Evolutionary conservation across 2,797 vertebrate species (phyloP).

Genomic region (Scleropages formosus): DNA sequence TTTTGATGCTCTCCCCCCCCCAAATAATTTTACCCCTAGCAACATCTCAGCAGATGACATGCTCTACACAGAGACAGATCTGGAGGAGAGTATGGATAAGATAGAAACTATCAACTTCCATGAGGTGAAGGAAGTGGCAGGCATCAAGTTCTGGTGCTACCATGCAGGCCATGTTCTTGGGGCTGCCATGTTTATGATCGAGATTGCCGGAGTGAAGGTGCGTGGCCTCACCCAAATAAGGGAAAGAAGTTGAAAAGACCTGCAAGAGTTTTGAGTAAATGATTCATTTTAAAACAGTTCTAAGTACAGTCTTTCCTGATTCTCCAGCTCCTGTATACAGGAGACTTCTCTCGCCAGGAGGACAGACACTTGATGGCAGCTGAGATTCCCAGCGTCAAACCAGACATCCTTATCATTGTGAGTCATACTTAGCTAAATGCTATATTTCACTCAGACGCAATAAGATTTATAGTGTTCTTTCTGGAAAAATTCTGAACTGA

Average conservation of each 20-base stretch:
- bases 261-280: background rate
- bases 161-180: conserved; percentile 90
- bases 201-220: conserved; percentile 95
- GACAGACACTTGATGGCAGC: conserved; percentile 94
- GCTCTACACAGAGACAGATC: conserved; percentile 93
- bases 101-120: conserved; percentile 99
- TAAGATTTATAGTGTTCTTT: background rate
- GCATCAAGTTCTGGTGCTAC: conserved; percentile 98
- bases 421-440: conserved; percentile 32
- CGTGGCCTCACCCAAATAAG: background rate
- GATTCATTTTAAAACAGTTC: background rate
- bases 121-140: conserved; percentile 95
- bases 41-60: conserved; percentile 97
- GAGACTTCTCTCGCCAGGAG: conserved; percentile 94
- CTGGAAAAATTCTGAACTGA: background rate
- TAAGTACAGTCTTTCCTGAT: background rate
- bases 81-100: conserved; percentile 98
- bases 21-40: conserved; percentile 54
- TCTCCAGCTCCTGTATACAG: conserved; percentile 84
- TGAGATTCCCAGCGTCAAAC: conserved; percentile 94
- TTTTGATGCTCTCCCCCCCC: too few relatives aligned
- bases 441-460: background rate
- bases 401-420: conserved; percentile 88
- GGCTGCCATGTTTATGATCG: conserved; percentile 97
- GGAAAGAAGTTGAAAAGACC: background rate